Evolutionary conservation across 2,797 vertebrate species (phyloP), one percentile per base, ranked within the genome.

Genomic region (Melanotaenia parkinsoni): DNA sequence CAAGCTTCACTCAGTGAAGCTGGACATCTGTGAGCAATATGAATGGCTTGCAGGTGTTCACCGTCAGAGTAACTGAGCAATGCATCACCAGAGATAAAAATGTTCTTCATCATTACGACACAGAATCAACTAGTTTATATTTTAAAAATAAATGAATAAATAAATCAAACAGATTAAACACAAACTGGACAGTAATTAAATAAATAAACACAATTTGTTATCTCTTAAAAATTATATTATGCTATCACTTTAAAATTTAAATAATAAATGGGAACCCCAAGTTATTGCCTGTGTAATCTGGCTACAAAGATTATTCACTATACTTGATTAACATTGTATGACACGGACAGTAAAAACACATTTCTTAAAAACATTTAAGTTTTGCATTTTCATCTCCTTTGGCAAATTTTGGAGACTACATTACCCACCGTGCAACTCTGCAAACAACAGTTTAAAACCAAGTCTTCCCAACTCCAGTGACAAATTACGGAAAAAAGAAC

Each of bases 31-130:
- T 67, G 68, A 77, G 54, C 18, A 57, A 45, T 38, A 50, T 38
- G 22, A n/a, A 70, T 59, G 20, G n/a, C n/a, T 35, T 51, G 26
- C 60, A 63, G 51, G 65, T 58, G 59, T 33, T 68, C 9, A 53
- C 22, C 16, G 35, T 45, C 28, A 37, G 4, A 54, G 35, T 30
- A 24, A 28, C 26, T 22, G n/a, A 38, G 45, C 64, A 50, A 33
- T 30, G 37, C 28, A 37, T 50, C 26, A 28, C 5, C 38, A 8
- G 26, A n/a, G 30, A 28, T 37, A 30, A 32, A 32, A 30, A 18
- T 38, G 33, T 22, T 30, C 43, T 43, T 54, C 13, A 32, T n/a
- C 50, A 70, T 4, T 40, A 70, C 22, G 43, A 56, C 20, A 32
- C 30, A 22, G 20, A 50, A 58, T 2, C 14, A 43, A 14, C 4